Conservation (phyloP, 2,113 vertebrate genomes). For the Eidolon helvum region DNA sequence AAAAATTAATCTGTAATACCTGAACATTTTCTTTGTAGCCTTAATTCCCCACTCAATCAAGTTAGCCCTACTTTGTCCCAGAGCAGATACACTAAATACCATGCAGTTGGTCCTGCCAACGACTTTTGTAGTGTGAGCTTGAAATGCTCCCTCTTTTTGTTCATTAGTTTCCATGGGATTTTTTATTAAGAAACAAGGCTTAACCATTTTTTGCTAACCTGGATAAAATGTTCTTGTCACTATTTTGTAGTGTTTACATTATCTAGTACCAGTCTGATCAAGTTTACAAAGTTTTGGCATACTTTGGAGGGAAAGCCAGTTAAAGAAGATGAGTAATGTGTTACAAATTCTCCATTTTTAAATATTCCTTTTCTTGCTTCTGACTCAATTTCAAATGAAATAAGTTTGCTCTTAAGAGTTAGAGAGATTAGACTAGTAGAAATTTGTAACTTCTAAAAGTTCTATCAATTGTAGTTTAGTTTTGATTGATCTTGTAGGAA, state of each 20-base stretch:
- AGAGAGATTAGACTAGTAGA: not conserved
- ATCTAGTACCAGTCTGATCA: constrained; percentile 1
- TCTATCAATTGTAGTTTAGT: not conserved
- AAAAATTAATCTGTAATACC: not conserved
- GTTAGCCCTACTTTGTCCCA: not conserved
- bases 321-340: not conserved
- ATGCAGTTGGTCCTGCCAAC: not conserved
- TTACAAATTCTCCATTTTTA: constrained; percentile 22
- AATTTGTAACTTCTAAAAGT: constrained; percentile 31
- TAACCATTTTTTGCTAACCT: not conserved
- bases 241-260: constrained; percentile 6
- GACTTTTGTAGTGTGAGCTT: not conserved
- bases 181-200: constrained; percentile 42
- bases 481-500: constrained; percentile 31
- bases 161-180: constrained; percentile 1
- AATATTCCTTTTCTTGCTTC: not conserved
- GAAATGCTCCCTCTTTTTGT: not conserved
- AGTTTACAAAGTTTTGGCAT: not conserved
- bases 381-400: not conserved
- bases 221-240: constrained; percentile 37
- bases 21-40: not conserved
- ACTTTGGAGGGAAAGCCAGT: not conserved
- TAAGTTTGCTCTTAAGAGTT: not conserved
- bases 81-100: not conserved
- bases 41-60: not conserved